phyloP scores from a whole-genome alignment of 2,113 vertebrate genomes.

The Callopanchax toddi region DNA sequence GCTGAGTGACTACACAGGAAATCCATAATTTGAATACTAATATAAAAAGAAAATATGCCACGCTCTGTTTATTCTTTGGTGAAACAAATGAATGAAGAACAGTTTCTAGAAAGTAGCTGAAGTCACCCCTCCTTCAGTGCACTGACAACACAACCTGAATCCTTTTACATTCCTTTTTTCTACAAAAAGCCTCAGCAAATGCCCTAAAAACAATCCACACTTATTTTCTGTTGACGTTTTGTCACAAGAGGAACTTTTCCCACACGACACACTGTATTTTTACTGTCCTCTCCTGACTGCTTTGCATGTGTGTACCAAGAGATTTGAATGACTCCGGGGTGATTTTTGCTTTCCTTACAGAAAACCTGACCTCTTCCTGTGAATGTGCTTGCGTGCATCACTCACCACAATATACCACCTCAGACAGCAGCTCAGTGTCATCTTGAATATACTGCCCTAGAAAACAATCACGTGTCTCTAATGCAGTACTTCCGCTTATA shows the following conservation, averaged over 20 bases:
- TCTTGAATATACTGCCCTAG: background rate
- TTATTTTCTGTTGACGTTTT: background rate
- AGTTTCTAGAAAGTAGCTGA: background rate
- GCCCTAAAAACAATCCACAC: background rate
- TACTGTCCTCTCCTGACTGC: background rate
- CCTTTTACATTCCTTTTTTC: background rate
- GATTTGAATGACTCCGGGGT: conserved; percentile 37
- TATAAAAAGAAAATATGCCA: conserved; percentile 6
- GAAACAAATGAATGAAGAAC: conserved; percentile 5
- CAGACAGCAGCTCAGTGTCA: background rate
- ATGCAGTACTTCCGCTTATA: background rate
- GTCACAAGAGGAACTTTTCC: background rate
- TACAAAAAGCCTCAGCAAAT: background rate
- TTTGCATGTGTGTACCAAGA: conserved; percentile 34
- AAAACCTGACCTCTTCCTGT: conserved; percentile 6
- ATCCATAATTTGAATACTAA: conserved; percentile 38
- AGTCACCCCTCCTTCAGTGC: background rate
- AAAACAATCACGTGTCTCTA: background rate
- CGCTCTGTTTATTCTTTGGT: background rate
- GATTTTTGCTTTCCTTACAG: background rate
- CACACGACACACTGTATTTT: background rate
- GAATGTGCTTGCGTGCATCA: background rate
- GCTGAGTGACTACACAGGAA: conserved; percentile 65
- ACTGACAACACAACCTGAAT: background rate
- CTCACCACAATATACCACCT: background rate